These are phyloP conservation scores for Dendrolimus kikuchii DNA, from an alignment of 1,140 invertebrate genomes.

Conservation along the genomic window DNA sequence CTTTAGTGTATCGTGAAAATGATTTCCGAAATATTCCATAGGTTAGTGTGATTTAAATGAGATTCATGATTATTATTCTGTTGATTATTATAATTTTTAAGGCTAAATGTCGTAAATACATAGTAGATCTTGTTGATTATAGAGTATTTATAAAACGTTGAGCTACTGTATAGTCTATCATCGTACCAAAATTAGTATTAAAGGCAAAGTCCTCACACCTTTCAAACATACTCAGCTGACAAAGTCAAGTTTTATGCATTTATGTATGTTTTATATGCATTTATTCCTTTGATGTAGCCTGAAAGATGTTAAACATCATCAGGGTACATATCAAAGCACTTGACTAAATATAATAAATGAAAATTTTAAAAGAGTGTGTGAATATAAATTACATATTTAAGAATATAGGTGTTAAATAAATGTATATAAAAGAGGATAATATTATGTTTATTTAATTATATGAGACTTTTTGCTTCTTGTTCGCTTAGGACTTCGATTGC, in stretches of 20 bases:
- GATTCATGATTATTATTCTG: slow-evolving; percentile 1
- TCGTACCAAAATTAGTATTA: background rate
- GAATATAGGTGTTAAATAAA: no score
- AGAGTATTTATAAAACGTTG: slow-evolving; percentile 1
- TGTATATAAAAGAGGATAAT: no score
- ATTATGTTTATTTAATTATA: no score
- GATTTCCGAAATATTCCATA: slow-evolving; percentile 60
- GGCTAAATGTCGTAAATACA: background rate
- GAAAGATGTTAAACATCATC: no score
- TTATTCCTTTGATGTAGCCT: background rate
- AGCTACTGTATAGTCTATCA: no score
- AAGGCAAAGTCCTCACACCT: background rate
- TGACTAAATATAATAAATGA: no score
- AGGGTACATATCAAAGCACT: no score
- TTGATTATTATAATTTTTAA: slow-evolving; percentile 18
- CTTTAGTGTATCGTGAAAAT: slow-evolving; percentile 47
- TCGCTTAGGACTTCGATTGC: no score
- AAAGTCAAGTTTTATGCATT: slow-evolving; percentile 3
- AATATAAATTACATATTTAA: no score
- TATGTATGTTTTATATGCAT: slow-evolving; percentile 3
- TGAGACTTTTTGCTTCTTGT: no score
- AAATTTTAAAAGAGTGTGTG: no score
- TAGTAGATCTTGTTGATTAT: slow-evolving; percentile 8
- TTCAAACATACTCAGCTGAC: background rate
- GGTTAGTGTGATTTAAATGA: slow-evolving; percentile 21